Base-by-base conservation (phyloP, 2,113 vertebrate species). In the Oryzias celebensis region DNA sequence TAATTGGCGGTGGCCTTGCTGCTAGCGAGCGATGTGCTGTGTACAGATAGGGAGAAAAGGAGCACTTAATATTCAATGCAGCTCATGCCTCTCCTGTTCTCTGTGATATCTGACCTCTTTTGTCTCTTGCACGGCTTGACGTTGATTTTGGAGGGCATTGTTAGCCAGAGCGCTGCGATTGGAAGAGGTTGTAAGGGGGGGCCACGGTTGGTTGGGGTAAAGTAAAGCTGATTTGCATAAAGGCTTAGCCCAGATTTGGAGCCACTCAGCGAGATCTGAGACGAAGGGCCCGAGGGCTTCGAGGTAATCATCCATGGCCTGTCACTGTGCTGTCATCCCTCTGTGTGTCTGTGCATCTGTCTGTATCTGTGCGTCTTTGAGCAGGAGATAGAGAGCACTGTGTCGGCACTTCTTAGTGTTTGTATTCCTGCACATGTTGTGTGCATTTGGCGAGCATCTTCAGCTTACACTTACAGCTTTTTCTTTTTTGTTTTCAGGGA, bases 61-160 rank as follows among this genome's bases (percentile, higher is more conserved):
- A 82, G 74, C 79, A 75, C 80, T 90, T 89, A 87, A 87, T 89
- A 89, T 90, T 90, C 89, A 77, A 62, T 42, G 64, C 80, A 72
- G 82, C 89, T 73, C 79, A 53, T 74, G 71, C 78, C 85, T 84
- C 81, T 86, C 77, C 87, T 85, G 85, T 90, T 89, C 82, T 72
- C 89, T 87, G 65, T 89, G 87, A 90, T 89, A 88, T 90, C 87
- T 90, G 87, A 90, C 89, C 89, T 88, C 89, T 89, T 90, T 89
- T 90, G 89, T 90, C 87, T 90, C 85, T 78, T 61, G 84, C 82
- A 81, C 58, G 53, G 89, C 84, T 89, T 87, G 84, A 90, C 87
- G 89, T 89, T 87, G 89, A 90, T 90, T 90, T 88, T 87, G 86
- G 89, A 88, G 87, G 89, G 87, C 89, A 90, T 90, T 89, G 87